phyloP scores from a whole-genome alignment of 2,797 vertebrate species.

The Mycteria americana region DNA sequence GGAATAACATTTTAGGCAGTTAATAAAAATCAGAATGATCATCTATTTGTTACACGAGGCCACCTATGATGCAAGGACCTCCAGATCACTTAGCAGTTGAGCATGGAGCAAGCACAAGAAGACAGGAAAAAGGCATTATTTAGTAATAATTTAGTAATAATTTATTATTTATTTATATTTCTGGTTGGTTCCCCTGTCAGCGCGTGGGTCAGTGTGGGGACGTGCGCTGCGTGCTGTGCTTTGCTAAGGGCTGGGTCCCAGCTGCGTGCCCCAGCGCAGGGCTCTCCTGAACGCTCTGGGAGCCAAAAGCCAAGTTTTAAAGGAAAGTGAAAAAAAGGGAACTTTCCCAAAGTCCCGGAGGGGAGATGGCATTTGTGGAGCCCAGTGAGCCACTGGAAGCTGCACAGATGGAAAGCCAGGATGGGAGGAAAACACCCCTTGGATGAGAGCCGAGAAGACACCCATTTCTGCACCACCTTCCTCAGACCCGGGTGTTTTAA shows the following conservation, averaged over 20 bases:
- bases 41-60: background rate
- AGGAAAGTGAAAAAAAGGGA: background rate
- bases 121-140: background rate
- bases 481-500: background rate
- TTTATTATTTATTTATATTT: background rate
- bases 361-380: background rate
- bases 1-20: background rate
- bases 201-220: fast-evolving
- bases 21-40: background rate
- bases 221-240: fast-evolving
- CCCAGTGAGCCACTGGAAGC: background rate
- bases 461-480: background rate
- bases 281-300: background rate
- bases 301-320: background rate
- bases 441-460: background rate
- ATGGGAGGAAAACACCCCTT: background rate
- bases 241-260: background rate
- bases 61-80: background rate
- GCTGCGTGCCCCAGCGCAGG: background rate
- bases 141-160: background rate
- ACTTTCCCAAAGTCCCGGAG: background rate
- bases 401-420: background rate
- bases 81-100: background rate
- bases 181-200: background rate
- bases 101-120: background rate